phyloP scores from a whole-genome alignment of 2,113 vertebrate species.

The Accipiter cooperii region DNA sequence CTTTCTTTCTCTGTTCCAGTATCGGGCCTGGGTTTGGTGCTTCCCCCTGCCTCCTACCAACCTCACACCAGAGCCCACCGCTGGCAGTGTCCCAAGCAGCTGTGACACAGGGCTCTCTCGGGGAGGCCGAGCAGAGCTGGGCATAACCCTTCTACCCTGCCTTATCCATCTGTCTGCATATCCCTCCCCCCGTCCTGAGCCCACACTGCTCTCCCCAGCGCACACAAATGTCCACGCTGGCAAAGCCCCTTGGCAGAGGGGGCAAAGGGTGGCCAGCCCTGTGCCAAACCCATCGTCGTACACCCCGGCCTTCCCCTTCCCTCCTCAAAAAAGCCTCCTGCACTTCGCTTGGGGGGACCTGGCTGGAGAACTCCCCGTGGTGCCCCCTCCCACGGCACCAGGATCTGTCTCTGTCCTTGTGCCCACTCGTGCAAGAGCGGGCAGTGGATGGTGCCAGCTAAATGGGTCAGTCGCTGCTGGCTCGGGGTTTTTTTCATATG shows the following conservation, averaged over 20 bases:
- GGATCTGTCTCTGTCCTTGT: neutral
- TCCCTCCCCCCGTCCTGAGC: neutral
- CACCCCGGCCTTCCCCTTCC: neutral
- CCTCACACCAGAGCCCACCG: neutral
- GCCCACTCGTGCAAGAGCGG: neutral
- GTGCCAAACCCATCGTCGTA: neutral
- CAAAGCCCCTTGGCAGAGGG: constrained; percentile 36
- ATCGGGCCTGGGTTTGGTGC: neutral
- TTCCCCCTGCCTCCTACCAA: neutral
- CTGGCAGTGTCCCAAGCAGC: constrained; percentile 45
- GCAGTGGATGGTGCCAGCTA: neutral
- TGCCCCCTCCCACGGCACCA: neutral
- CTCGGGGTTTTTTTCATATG: neutral
- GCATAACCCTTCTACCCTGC: constrained; percentile 1
- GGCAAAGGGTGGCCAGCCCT: neutral
- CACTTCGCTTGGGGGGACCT: neutral
- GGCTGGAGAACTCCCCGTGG: neutral
- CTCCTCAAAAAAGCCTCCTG: neutral
- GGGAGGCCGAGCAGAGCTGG: neutral
- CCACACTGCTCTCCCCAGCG: neutral
- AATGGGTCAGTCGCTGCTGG: accelerated
- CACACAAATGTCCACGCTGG: constrained; percentile 18
- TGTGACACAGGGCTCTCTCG: neutral
- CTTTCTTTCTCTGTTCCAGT: neutral
- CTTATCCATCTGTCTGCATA: constrained; percentile 36